Evolutionary conservation across 2,888 invertebrate species (phyloP).

Genomic region (Thecocarcelia acutangulata): DNA sequence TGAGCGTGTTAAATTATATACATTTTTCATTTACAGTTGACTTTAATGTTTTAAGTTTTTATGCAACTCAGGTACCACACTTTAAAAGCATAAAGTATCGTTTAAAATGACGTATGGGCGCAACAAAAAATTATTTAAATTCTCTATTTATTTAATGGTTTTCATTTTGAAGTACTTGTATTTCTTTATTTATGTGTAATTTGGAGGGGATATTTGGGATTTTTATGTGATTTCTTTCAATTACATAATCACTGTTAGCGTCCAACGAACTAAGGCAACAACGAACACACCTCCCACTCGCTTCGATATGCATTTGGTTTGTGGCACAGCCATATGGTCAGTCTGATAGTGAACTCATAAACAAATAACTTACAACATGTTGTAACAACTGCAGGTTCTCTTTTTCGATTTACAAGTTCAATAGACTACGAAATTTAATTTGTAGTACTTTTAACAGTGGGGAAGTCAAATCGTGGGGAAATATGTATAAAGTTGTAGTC

Average conservation of each 20-base stretch:
- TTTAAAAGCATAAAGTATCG: constrained; percentile 31
- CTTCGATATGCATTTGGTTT: background rate
- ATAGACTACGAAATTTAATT: constrained; percentile 56
- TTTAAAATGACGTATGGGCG: constrained; percentile 49
- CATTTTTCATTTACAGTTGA: background rate
- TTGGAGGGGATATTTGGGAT: constrained; percentile 10
- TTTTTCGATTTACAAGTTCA: constrained; percentile 64
- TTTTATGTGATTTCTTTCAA: constrained; percentile 32
- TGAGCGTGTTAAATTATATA: background rate
- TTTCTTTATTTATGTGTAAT: background rate
- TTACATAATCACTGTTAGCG: constrained; percentile 46
- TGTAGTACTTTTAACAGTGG: constrained; percentile 6
- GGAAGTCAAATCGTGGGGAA: background rate
- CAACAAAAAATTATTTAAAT: constrained; percentile 49
- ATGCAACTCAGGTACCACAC: constrained; percentile 51
- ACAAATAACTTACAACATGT: background rate
- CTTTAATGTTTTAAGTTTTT: constrained; percentile 7
- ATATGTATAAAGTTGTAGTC: constrained; percentile 3
- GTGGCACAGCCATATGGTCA: constrained; percentile 30
- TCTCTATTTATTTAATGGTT: constrained; percentile 18
- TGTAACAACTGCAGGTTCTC: constrained; percentile 38
- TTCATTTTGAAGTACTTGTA: constrained; percentile 5
- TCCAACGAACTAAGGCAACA: constrained; percentile 48
- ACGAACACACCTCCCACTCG: constrained; percentile 29
- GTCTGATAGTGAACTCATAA: constrained; percentile 2